Evolutionary conservation across 2,113 vertebrate genomes (phyloP), one percentile per base, ranked within the genome.

Genomic region (Myotis lucifugus): DNA sequence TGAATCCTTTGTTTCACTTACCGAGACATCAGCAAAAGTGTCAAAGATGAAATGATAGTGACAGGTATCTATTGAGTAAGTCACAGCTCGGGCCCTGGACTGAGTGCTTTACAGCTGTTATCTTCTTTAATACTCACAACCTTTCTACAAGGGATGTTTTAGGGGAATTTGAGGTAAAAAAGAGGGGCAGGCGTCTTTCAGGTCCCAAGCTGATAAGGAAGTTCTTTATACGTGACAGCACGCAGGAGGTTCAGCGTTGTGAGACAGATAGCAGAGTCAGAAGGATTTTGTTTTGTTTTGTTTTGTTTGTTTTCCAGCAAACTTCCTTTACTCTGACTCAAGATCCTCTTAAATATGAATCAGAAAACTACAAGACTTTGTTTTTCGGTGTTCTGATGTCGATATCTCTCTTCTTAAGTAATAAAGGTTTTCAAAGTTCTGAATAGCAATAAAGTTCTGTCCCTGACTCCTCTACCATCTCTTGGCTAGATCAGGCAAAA

Each of bases 111-210:
- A 27, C 10, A 42, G 10, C 13, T 3, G 0, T 25, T 29, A 52
- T 32, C 56, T 94, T 69, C 6, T 40, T 46, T 19, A 93, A 64
- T 94, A 25, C 77, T 90, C 23, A 66, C 3, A 59, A 21, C 79
- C 48, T 46, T 42, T 50, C 66, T 78, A n/a, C 0, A 11, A 79
- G 59, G 50, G 19, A 32, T 42, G 21, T 79, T 91, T 95, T 66
- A 90, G 89, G 48, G 86, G 40, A 70, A 86, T 86, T 94, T 96
- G 76, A 34, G 27, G 54, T 86, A 4, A 70, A 67, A 69, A 81
- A 61, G 48, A 85, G 8, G 27, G 23, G 40, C 66, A 66, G 52
- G 48, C 5, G 6, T n/a, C 13, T 70, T 90, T 90, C 42, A 2
- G 34, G 46, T n/a, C 9, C 42, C 25, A 76, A 64, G 25, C 25